Evolutionary conservation across 2,797 vertebrate genomes (phyloP), one percentile per base, ranked within the genome.

Genomic region (Heterohyrax brucei): DNA sequence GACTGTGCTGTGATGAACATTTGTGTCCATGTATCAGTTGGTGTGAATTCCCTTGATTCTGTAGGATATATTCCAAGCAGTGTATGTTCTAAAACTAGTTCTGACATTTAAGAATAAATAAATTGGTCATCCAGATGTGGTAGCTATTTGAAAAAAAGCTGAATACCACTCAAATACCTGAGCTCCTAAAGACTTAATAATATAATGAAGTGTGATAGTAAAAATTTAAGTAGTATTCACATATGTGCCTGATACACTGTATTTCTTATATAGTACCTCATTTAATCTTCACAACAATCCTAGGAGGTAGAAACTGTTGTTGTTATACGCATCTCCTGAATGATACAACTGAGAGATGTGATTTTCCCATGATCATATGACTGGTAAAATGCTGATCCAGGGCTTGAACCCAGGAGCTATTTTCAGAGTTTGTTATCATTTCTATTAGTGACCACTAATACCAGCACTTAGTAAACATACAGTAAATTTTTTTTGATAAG

Each of bases 61-160:
- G 39, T 39, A 39, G 39, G 39, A 39, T 39, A 39, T 39, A 39
- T 39, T 39, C 39, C 39, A 39, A 39, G 39, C 39, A 70, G 16
- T 95, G 44, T 30, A 87, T 89, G 53, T 33, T 89, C 33, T 87
- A 77, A 95, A 92, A 94, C 93, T 95, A 66, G 53, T 5, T 77
- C 24, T 95, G 96, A 92, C 7, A 61, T 46, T 90, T 77, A 95
- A 93, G 4, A 91, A 81, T 96, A 82, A 95, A 81, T 87, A 92
- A 59, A 33, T 33, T 79, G 12, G 78, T 81, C 77, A 33, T 2
- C 12, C 88, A 13, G 44, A 93, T 96, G 68, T 66, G 56, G 33
- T 18, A 94, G 24, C 64, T 93, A 82, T 70, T 96, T 78, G 77
- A 92, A 95, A 88, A 80, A 39, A 53, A 93, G 64, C 24, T 53